Percentiles rank a stretch among this genome's conserved stretches.
These are phyloP conservation scores for Phalacrocorax pelagicus DNA, from an alignment of 2,113 vertebrate genomes.

Conservation along the genomic window DNA sequence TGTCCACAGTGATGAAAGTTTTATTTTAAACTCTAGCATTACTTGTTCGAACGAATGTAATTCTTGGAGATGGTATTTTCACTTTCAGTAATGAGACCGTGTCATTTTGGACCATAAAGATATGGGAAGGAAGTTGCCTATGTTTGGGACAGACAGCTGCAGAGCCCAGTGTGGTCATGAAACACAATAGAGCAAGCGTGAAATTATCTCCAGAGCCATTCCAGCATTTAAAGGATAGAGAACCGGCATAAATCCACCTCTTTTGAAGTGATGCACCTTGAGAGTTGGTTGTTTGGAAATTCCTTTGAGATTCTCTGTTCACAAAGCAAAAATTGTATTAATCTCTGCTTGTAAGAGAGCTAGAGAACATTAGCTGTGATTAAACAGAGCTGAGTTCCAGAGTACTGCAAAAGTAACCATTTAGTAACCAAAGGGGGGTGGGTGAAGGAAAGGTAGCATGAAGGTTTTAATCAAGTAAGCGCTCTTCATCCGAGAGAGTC, in stretches of 20 bases:
- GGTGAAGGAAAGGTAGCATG: background rate
- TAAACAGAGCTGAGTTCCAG: background rate
- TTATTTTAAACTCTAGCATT: background rate
- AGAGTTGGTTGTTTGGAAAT: background rate
- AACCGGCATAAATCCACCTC: background rate
- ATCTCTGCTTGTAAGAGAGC: background rate
- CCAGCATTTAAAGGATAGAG: background rate
- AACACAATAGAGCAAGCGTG: accelerated
- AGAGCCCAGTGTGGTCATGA: background rate
- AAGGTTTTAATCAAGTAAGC: background rate
- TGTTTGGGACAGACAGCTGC: background rate
- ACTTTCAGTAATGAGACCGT: background rate
- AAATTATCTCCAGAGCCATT: background rate
- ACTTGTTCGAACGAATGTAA: accelerated
- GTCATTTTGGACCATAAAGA: background rate
- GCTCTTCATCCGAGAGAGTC: background rate
- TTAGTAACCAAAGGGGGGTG: background rate
- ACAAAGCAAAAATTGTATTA: background rate
- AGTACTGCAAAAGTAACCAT: background rate
- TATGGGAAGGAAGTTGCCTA: background rate
- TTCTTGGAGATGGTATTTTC: background rate
- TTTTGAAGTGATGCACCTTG: background rate
- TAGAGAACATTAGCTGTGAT: background rate
- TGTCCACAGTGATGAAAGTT: background rate
- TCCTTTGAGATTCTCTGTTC: background rate